Evolutionary conservation across 2,113 vertebrate species (phyloP).

Genomic region (Scortum barcoo): DNA sequence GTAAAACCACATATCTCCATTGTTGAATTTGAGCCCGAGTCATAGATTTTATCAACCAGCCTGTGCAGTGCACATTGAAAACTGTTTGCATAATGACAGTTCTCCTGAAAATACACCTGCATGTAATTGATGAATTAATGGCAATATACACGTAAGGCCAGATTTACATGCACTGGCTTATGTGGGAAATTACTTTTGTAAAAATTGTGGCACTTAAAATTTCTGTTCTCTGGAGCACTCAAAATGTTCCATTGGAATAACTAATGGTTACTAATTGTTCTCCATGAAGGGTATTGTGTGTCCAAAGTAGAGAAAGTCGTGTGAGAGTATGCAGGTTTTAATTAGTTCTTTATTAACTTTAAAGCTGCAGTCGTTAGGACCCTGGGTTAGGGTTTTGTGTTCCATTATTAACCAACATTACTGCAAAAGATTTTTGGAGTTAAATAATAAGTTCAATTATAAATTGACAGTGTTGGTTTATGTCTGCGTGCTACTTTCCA

Average conservation of each 20-base stretch:
- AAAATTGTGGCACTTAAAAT: background rate
- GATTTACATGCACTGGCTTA: background rate
- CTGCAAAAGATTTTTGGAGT: background rate
- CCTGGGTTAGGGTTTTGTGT: no score
- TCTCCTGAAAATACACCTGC: background rate
- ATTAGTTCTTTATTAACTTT: no score
- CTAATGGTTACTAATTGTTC: no score
- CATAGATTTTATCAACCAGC: background rate
- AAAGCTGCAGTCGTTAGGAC: no score
- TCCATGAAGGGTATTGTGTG: no score
- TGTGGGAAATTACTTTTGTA: background rate
- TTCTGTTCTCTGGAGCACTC: no score
- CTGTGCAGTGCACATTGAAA: background rate
- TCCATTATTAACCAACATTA: background rate
- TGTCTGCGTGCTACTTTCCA: slow-evolving; percentile 45
- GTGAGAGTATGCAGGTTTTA: no score
- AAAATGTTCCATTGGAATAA: no score
- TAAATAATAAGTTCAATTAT: no score
- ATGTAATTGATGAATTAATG: background rate
- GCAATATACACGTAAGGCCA: background rate
- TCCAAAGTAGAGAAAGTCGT: no score
- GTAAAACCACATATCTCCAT: background rate
- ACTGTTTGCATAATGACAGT: background rate
- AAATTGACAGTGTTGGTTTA: background rate
- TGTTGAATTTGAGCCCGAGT: slow-evolving; percentile 2